phyloP scores from a whole-genome alignment of 2,888 invertebrate species.

The Yponomeuta cagnagella region DNA sequence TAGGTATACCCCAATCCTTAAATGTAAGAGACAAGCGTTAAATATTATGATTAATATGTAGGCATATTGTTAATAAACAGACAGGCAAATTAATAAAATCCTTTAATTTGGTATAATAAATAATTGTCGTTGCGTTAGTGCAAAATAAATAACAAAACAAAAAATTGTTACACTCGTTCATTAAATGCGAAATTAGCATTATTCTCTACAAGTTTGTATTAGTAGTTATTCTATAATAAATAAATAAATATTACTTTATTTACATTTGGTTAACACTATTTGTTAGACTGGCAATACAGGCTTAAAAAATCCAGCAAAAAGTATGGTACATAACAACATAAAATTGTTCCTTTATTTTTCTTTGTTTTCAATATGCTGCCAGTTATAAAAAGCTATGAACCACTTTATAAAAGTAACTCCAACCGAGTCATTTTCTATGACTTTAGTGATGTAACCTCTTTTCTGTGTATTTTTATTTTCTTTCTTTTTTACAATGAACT shows the following conservation, averaged over 20 bases:
- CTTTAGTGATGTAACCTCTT: not conserved
- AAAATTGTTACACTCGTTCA: conserved; percentile 28
- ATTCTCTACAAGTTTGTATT: conserved; percentile 51
- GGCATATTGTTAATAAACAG: not conserved
- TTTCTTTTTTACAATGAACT: not conserved
- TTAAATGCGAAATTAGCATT: conserved; percentile 63
- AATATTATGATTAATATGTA: no score
- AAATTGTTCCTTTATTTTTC: not conserved
- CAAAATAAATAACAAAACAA: conserved; percentile 22
- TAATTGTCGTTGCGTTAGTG: conserved; percentile 18
- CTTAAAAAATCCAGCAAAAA: not conserved
- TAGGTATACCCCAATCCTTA: no score
- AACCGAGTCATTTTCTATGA: not conserved
- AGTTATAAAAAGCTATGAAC: not conserved
- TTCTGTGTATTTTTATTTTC: not conserved
- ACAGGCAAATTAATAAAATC: conserved; percentile 2
- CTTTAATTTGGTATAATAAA: conserved; percentile 17
- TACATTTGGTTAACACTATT: conserved; percentile 37
- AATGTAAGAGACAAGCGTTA: no score
- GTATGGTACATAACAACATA: not conserved
- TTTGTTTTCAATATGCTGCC: not conserved
- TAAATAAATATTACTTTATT: conserved; percentile 55
- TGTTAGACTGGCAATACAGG: not conserved
- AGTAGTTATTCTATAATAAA: conserved; percentile 41
- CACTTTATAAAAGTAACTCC: not conserved